These are phyloP conservation scores for Phoeniculus purpureus DNA, from an alignment of 2,797 vertebrate genomes.

Conservation along the genomic window DNA sequence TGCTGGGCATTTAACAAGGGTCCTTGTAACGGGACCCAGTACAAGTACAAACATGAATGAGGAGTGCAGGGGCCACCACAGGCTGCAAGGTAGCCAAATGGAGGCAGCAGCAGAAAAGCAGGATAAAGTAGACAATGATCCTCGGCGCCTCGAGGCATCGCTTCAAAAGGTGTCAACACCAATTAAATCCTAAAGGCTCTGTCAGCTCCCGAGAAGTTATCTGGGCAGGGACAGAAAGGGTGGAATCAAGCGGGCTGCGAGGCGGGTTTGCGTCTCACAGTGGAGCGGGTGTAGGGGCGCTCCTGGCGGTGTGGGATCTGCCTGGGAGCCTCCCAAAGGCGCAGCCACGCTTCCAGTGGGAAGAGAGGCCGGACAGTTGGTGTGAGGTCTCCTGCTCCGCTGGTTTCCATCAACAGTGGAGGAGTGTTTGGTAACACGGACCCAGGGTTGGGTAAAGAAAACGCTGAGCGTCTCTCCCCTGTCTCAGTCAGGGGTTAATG, in stretches of 20 bases:
- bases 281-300: constrained; percentile 23
- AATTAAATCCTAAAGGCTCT: constrained; percentile 83
- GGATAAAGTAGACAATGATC: constrained; percentile 79
- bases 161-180: constrained; percentile 84
- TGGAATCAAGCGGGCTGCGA: constrained; percentile 73
- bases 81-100: constrained; percentile 76
- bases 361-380: not conserved
- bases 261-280: constrained; percentile 54
- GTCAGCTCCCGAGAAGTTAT: constrained; percentile 80
- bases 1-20: constrained; percentile 82
- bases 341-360: constrained; percentile 15
- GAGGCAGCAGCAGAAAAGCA: constrained; percentile 73
- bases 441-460: not conserved
- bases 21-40: constrained; percentile 76
- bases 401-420: not conserved
- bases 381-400: not conserved
- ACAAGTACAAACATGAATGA: constrained; percentile 79
- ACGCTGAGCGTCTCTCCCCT: not conserved
- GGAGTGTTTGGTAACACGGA: constrained; percentile 23
- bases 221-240: constrained; percentile 76
- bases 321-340: constrained; percentile 57
- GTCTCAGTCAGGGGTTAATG: not conserved
- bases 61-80: constrained; percentile 79
- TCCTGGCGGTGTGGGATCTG: constrained; percentile 59
- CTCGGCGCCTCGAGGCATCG: constrained; percentile 76